These are phyloP conservation scores for Blastobasis lacticolella DNA, from an alignment of 2,888 invertebrate genomes.

Conservation along the genomic window DNA sequence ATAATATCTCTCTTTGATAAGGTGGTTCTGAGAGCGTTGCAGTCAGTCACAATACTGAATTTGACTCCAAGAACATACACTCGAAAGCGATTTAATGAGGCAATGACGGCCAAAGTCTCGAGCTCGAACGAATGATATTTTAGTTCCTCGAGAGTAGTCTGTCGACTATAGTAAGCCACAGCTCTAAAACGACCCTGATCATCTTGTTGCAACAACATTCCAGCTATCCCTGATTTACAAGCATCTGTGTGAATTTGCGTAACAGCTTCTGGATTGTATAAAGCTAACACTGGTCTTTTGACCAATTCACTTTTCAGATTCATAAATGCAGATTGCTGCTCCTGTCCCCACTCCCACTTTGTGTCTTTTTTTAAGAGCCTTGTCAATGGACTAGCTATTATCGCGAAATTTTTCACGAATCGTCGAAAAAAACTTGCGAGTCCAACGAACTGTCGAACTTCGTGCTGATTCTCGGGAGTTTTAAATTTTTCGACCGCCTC, in stretches of 20 bases:
- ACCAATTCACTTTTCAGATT: neutral
- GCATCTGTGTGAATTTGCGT: constrained; percentile 32
- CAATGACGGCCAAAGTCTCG: constrained; percentile 34
- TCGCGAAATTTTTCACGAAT: constrained; percentile 14
- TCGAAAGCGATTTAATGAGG: constrained; percentile 25
- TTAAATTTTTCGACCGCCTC: constrained; percentile 20
- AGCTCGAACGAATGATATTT: constrained; percentile 29
- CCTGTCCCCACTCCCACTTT: neutral
- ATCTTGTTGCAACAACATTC: constrained; percentile 23
- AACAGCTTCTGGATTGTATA: constrained; percentile 6
- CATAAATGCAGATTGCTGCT: neutral
- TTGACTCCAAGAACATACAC: constrained; percentile 24
- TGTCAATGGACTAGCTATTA: constrained; percentile 6
- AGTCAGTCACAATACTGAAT: constrained; percentile 27
- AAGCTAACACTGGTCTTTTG: neutral
- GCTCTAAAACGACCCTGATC: constrained; percentile 9
- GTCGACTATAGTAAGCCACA: constrained; percentile 25
- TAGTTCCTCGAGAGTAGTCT: constrained; percentile 24
- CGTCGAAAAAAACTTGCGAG: constrained; percentile 20
- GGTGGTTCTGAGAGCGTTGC: constrained; percentile 23
- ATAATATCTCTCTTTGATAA: constrained; percentile 19
- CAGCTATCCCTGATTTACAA: constrained; percentile 23
- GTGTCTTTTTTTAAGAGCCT: constrained; percentile 2
- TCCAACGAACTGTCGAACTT: constrained; percentile 23
- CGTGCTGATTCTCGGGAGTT: constrained; percentile 14